Conservation (phyloP, 2,888 invertebrate species). For the Drosophila sordidapex region DNA sequence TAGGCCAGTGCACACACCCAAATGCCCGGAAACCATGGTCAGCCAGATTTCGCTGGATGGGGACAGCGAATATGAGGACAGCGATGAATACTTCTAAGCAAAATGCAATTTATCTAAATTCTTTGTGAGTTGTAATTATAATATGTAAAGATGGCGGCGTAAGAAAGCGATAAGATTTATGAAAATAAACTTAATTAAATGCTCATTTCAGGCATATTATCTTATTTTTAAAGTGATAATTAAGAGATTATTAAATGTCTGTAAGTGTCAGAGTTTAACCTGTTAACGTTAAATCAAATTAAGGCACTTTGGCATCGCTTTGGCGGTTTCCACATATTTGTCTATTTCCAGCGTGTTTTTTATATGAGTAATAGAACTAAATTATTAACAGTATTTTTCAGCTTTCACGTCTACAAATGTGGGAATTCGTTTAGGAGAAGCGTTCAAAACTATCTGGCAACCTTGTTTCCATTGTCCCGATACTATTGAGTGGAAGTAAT, state of each 20-base stretch:
- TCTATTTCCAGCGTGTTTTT: neutral
- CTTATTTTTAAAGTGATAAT: neutral
- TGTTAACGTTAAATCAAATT: neutral
- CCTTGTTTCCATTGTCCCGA: neutral
- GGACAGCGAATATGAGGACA: constrained; percentile 18
- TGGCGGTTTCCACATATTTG: neutral
- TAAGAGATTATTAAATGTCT: neutral
- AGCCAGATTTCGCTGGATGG: constrained; percentile 29
- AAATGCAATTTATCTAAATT: constrained; percentile 6
- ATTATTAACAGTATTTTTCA: neutral
- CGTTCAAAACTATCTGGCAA: neutral
- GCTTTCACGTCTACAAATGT: neutral
- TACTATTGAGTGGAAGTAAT: neutral
- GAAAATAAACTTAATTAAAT: neutral
- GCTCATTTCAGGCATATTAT: neutral
- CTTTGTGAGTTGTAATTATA: neutral
- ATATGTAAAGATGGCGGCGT: neutral
- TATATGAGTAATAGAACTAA: neutral
- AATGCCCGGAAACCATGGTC: constrained; percentile 58
- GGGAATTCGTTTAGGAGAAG: neutral
- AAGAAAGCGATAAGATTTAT: neutral
- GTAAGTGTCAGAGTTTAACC: neutral
- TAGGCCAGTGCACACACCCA: constrained; percentile 27
- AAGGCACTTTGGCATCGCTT: neutral
- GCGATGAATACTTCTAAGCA: constrained; percentile 20